Evolutionary conservation across 2,888 invertebrate genomes (phyloP).

Genomic region (Pyrochroa serraticornis): DNA sequence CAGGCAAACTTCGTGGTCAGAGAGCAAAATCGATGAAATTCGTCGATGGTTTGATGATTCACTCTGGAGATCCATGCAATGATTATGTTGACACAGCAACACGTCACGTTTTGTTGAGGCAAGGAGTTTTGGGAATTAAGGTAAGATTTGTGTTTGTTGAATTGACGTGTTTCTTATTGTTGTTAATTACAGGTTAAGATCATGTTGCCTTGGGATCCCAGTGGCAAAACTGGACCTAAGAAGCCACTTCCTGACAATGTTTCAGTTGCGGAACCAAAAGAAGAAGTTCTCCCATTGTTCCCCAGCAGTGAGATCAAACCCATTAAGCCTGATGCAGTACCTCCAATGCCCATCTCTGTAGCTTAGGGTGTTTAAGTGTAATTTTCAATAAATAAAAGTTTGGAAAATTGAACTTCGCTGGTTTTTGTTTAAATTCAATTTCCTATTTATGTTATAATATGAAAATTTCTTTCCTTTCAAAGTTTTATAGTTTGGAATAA

Average conservation of each 20-base stretch:
- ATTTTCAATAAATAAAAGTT: constrained; percentile 43
- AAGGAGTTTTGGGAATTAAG: constrained; percentile 80
- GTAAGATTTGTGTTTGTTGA: constrained; percentile 62
- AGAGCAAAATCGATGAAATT: constrained; percentile 99
- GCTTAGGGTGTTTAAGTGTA: constrained; percentile 47
- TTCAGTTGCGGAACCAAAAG: constrained; percentile 95
- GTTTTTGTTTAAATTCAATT: too few species aligned
- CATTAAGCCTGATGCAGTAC: constrained; percentile 64
- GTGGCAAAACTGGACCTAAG: constrained; percentile 97
- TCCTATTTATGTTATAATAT: too few species aligned
- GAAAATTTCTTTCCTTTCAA: too few species aligned
- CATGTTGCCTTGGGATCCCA: constrained; percentile 98
- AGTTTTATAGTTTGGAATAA: too few species aligned
- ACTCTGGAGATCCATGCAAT: constrained; percentile 98
- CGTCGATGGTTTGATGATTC: constrained; percentile 99
- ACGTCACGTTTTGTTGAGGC: constrained; percentile 94
- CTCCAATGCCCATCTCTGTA: constrained; percentile 56
- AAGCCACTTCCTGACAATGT: constrained; percentile 98
- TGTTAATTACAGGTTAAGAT: constrained; percentile 73
- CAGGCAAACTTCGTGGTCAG: constrained; percentile 98
- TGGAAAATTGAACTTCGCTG: background rate
- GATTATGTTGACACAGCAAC: constrained; percentile 99
- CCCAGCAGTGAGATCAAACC: constrained; percentile 80
- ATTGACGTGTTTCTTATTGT: constrained; percentile 63
- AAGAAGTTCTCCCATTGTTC: constrained; percentile 77